Percentiles rank a stretch among this genome's conserved stretches.
These are phyloP conservation scores for Chaetorhynchus papuensis DNA, from an alignment of 2,113 vertebrate species.

Conservation along the genomic window DNA sequence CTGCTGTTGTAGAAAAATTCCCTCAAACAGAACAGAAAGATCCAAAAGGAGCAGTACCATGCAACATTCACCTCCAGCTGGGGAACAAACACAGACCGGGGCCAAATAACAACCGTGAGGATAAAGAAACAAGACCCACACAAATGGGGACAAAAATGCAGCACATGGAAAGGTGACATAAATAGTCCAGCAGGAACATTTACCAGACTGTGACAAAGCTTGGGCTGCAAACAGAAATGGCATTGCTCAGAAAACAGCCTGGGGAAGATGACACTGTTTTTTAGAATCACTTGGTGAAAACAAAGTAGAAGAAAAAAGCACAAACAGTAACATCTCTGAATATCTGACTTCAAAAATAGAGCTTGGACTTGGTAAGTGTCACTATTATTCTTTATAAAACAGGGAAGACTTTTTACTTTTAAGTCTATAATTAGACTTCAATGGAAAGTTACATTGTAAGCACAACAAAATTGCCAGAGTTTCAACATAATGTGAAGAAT, in stretches of 20 bases:
- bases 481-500: slow-evolving; percentile 25
- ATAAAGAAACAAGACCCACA: neutral
- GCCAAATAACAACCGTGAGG: neutral
- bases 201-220: neutral
- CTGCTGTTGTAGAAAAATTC: neutral
- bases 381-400: slow-evolving; percentile 16
- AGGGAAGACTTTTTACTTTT: slow-evolving; percentile 21
- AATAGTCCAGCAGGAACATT: neutral
- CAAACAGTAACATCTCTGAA: neutral
- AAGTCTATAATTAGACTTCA: slow-evolving; percentile 52
- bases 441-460: slow-evolving; percentile 43
- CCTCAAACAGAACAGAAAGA: neutral
- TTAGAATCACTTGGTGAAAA: neutral
- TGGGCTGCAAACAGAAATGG: neutral
- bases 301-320: neutral
- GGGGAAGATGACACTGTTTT: neutral
- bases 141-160: neutral
- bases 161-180: neutral
- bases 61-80: neutral
- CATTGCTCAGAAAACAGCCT: neutral
- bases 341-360: slow-evolving; percentile 3
- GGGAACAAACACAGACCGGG: neutral
- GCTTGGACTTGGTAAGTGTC: neutral
- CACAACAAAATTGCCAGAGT: slow-evolving; percentile 49
- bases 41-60: neutral